Conservation (phyloP, 2,113 vertebrate species). For the Silurus asotus region DNA sequence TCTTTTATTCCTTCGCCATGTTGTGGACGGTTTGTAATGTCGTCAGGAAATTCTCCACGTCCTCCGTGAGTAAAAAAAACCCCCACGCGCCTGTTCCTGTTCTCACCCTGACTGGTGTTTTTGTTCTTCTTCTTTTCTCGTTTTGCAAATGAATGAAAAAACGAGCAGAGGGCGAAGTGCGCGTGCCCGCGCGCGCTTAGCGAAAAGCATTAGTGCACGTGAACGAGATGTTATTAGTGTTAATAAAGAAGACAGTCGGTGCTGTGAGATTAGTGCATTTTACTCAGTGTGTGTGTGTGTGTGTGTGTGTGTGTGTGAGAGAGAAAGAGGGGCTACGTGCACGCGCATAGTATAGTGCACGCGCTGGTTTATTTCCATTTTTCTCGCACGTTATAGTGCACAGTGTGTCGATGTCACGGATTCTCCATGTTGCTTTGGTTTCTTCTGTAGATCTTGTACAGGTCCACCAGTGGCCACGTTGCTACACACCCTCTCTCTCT, state of each 20-base stretch:
- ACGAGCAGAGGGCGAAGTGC: too few relatives aligned
- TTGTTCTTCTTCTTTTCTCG: too few relatives aligned
- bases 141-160: constrained; percentile 27
- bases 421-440: not conserved
- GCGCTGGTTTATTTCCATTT: not conserved
- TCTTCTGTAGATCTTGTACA: not conserved
- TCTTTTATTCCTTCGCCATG: constrained; percentile 68
- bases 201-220: too few relatives aligned
- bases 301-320: too few relatives aligned
- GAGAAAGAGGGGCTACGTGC: not conserved
- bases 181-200: too few relatives aligned
- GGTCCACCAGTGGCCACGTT: constrained; percentile 58
- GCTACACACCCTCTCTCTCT: not conserved
- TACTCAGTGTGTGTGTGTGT: too few relatives aligned
- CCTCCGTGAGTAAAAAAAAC: constrained; percentile 77
- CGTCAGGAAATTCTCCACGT: constrained; percentile 83
- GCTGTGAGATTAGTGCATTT: too few relatives aligned
- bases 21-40: constrained; percentile 75
- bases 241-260: not conserved
- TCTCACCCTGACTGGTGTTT: not conserved
- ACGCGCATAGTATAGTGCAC: not conserved
- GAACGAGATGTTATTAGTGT: too few relatives aligned
- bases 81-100: not conserved
- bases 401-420: too few relatives aligned
- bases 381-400: not conserved